Percentiles rank a stretch among this genome's conserved stretches.
Evolutionary conservation across 1,140 invertebrate genomes (phyloP).

Genomic region (Drosophila ercepeae): DNA sequence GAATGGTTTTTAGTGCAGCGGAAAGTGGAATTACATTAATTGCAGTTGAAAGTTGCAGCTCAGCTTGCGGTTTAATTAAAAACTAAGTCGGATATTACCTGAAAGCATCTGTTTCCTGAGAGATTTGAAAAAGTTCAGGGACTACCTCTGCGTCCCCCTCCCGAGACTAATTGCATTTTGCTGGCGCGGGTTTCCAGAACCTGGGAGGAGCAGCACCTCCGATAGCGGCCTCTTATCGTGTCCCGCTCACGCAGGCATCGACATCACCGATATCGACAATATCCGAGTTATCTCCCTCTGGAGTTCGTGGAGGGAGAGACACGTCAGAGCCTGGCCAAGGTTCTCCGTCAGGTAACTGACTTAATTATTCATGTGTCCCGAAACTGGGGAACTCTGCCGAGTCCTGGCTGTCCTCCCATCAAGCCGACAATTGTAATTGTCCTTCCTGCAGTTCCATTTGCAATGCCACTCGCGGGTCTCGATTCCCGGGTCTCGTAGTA

Average conservation of each 20-base stretch:
- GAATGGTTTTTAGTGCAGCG: not conserved
- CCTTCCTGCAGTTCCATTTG: conserved; percentile 21
- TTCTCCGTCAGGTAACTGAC: conserved; percentile 1
- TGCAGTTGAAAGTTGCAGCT: conserved; percentile 11
- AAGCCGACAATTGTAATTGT: conserved; percentile 21
- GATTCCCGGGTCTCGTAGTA: not conserved
- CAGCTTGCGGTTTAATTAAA: conserved; percentile 31
- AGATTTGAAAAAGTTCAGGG: conserved; percentile 16
- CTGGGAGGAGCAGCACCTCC: conserved; percentile 15
- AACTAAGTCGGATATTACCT: conserved; percentile 38
- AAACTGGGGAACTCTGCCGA: conserved; percentile 15
- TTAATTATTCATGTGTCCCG: conserved; percentile 35
- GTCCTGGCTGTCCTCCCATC: not conserved
- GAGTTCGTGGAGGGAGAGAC: conserved; percentile 7
- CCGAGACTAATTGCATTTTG: conserved; percentile 33
- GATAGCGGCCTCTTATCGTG: conserved; percentile 24
- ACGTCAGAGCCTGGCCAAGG: conserved; percentile 7
- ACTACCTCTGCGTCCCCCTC: conserved; percentile 5
- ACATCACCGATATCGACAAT: conserved; percentile 20
- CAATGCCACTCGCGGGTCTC: not conserved
- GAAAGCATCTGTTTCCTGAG: conserved; percentile 33
- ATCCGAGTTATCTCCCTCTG: conserved; percentile 19
- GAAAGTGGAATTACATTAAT: conserved; percentile 26
- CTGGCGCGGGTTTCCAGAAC: conserved; percentile 5
- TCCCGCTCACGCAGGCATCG: conserved; percentile 19